A percentile compares a stretch with the other conserved stretches of the same genome.
Evolutionary conservation across 2,888 invertebrate species (phyloP).

Genomic region (Eledona agricola): DNA sequence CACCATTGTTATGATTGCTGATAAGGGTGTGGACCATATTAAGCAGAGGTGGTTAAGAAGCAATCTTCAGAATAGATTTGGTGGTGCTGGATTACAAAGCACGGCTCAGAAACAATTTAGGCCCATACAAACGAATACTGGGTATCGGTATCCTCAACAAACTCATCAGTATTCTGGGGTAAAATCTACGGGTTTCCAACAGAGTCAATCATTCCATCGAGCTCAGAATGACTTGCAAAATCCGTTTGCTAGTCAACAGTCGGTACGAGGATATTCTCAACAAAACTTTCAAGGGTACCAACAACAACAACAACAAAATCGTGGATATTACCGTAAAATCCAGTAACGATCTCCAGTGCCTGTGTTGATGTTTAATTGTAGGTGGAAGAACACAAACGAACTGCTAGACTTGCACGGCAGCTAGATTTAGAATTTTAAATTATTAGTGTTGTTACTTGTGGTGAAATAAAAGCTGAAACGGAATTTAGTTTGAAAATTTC

Average conservation of each 20-base stretch:
- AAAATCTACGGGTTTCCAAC: conserved; percentile 27
- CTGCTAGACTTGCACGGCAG: no score
- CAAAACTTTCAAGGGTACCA: conserved; percentile 19
- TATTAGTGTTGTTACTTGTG: no score
- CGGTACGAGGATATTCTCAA: conserved; percentile 28
- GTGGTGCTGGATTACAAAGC: no score
- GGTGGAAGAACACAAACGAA: no score
- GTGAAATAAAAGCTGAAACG: no score
- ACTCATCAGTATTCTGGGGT: conserved; percentile 7
- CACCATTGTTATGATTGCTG: conserved; percentile 60
- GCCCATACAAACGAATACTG: not conserved
- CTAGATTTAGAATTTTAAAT: no score
- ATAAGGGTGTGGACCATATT: conserved; percentile 58
- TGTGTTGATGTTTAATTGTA: no score
- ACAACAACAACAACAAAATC: conserved; percentile 15
- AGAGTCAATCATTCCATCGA: conserved; percentile 39
- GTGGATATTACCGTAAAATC: conserved; percentile 4
- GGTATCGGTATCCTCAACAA: conserved; percentile 8
- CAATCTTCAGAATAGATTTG: conserved; percentile 29
- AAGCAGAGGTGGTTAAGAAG: conserved; percentile 53
- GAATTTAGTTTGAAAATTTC: no score
- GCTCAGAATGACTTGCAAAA: conserved; percentile 41
- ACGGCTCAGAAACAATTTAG: conserved; percentile 1
- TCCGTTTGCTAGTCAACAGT: conserved; percentile 32
- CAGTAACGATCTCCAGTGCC: no score